Evolutionary conservation across 2,888 invertebrate genomes (phyloP).

Genomic region (Lepidonotus clava): DNA sequence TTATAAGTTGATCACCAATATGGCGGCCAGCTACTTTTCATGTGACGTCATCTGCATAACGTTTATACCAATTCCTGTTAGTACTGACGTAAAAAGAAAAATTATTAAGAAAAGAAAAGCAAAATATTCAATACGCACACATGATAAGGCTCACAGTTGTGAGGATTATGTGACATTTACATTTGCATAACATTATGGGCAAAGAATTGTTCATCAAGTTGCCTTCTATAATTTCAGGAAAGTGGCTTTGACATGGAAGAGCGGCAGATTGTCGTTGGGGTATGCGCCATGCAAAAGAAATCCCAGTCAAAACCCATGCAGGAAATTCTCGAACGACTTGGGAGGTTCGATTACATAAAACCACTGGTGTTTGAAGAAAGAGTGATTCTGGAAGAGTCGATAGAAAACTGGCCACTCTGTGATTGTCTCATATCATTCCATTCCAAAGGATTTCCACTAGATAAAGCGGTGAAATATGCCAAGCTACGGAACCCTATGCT

Average conservation of each 20-base stretch:
- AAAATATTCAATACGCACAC: neutral
- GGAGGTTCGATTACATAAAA: slow-evolving; percentile 97
- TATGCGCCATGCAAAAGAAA: slow-evolving; percentile 99
- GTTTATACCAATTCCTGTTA: too few relatives aligned
- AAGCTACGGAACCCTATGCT: slow-evolving; percentile 96
- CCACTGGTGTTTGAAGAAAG: slow-evolving; percentile 88
- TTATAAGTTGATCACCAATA: too few relatives aligned
- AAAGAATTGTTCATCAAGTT: neutral
- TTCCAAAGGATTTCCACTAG: slow-evolving; percentile 98
- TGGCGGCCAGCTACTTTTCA: too few relatives aligned
- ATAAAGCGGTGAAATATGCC: slow-evolving; percentile 98
- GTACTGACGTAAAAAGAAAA: neutral
- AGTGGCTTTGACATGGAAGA: slow-evolving; percentile 12
- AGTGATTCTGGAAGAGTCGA: slow-evolving; percentile 95
- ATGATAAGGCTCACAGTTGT: neutral
- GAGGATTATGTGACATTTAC: neutral
- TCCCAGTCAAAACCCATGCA: slow-evolving; percentile 99
- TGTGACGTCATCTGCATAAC: too few relatives aligned
- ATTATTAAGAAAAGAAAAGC: neutral
- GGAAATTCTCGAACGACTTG: slow-evolving; percentile 96
- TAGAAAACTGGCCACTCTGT: slow-evolving; percentile 98
- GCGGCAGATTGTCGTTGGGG: slow-evolving; percentile 90
- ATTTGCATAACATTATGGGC: neutral
- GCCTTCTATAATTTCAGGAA: slow-evolving; percentile 14
- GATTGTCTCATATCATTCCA: slow-evolving; percentile 99